Percentiles rank a stretch among this genome's conserved stretches.
Evolutionary conservation across 1,140 invertebrate species (phyloP).

Genomic region (Periplaneta americana): DNA sequence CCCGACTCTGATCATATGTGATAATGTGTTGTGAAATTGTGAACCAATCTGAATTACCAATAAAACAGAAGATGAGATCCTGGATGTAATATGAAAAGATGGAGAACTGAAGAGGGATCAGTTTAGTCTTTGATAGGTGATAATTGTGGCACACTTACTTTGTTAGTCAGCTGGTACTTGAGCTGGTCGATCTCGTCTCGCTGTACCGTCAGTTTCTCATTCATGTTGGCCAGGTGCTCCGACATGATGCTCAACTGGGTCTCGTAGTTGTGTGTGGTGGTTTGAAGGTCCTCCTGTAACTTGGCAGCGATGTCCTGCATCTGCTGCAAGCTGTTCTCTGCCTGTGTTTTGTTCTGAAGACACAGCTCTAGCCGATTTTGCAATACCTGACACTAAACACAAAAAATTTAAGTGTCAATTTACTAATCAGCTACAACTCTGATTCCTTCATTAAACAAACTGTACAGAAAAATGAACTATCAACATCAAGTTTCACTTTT

Average conservation of each 20-base stretch:
- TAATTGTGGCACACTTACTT: constrained; percentile 4
- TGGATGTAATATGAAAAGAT: too few relatives aligned
- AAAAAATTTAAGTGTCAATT: too few relatives aligned
- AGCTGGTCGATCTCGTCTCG: constrained; percentile 67
- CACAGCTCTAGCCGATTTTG: constrained; percentile 33
- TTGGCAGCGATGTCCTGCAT: constrained; percentile 28
- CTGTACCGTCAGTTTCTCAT: constrained; percentile 77
- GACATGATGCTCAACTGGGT: constrained; percentile 84
- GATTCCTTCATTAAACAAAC: too few relatives aligned
- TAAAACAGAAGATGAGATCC: too few relatives aligned
- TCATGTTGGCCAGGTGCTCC: constrained; percentile 87
- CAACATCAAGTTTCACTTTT: too few relatives aligned
- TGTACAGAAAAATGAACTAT: too few relatives aligned
- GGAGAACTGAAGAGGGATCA: background rate
- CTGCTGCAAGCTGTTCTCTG: constrained; percentile 44
- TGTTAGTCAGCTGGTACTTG: constrained; percentile 23
- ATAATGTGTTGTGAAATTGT: too few relatives aligned
- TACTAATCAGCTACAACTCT: too few relatives aligned
- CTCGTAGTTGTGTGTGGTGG: constrained; percentile 79
- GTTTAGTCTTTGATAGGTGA: background rate
- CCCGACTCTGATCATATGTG: too few relatives aligned
- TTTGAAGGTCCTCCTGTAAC: constrained; percentile 46
- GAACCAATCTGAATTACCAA: too few relatives aligned
- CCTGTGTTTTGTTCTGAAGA: constrained; percentile 30
- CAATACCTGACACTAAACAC: constrained; percentile 23